Conservation (phyloP, 2,888 invertebrate species). For the Enchytraeus crypticus region DNA sequence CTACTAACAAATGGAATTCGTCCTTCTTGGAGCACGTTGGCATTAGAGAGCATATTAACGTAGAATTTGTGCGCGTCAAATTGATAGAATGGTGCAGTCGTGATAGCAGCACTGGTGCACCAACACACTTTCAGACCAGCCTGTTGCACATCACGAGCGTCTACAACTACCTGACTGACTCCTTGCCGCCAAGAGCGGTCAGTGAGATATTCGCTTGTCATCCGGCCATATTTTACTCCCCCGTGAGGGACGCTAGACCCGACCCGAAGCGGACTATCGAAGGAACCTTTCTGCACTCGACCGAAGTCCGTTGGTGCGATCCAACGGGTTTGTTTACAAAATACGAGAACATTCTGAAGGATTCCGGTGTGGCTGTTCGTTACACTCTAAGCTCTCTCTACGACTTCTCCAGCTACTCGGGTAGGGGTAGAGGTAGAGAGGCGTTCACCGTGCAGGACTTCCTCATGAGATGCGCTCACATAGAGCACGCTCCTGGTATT, state of each 20-base stretch:
- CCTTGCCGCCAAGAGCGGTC: conserved; percentile 31
- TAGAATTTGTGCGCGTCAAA: conserved; percentile 29
- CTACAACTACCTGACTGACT: conserved; percentile 33
- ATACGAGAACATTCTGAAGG: conserved; percentile 8
- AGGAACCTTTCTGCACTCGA: conserved; percentile 12
- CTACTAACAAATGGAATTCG: too few species aligned
- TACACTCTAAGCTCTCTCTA: neutral
- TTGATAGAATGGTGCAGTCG: conserved; percentile 33
- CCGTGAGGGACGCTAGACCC: neutral
- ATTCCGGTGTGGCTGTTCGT: conserved; percentile 17
- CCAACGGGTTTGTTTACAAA: conserved; percentile 36
- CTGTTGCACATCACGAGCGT: conserved; percentile 35
- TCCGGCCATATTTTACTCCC: conserved; percentile 38
- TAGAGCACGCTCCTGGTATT: conserved; percentile 30
- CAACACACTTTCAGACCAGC: conserved; percentile 31
- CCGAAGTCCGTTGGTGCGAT: conserved; percentile 42
- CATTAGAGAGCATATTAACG: conserved; percentile 29
- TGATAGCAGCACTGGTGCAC: neutral
- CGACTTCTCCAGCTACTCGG: too few species aligned
- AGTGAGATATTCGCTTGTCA: conserved; percentile 35
- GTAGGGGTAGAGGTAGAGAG: conserved; percentile 12
- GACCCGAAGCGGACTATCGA: too few species aligned
- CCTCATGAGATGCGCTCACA: conserved; percentile 25
- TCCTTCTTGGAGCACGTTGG: conserved; percentile 30
- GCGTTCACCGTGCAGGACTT: conserved; percentile 13